These are phyloP conservation scores for Anguilla japonica DNA, from an alignment of 2,113 vertebrate species.

Conservation along the genomic window DNA sequence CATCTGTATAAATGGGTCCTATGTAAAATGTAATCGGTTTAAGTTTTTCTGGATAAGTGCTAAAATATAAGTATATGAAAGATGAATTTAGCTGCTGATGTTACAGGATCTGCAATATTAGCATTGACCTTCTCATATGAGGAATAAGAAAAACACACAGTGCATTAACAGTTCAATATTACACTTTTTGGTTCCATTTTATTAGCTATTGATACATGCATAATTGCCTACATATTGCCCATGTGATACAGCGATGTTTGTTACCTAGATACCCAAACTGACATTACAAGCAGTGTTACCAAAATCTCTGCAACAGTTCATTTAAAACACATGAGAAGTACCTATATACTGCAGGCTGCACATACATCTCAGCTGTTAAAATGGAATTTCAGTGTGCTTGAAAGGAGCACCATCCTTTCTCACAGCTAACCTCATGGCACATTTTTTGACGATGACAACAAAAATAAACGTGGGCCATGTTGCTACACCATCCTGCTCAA, in stretches of 20 bases:
- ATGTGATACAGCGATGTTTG: slow-evolving; percentile 59
- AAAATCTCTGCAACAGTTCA: slow-evolving; percentile 42
- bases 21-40: no score
- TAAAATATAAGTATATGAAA: neutral
- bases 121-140: neutral
- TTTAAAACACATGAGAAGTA: slow-evolving; percentile 43
- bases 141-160: neutral
- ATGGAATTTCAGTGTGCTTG: slow-evolving; percentile 16
- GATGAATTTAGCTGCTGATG: neutral
- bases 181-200: slow-evolving; percentile 54
- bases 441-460: neutral
- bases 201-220: slow-evolving; percentile 72
- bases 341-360: slow-evolving; percentile 42
- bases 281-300: slow-evolving; percentile 50
- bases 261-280: slow-evolving; percentile 53
- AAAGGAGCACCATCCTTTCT: slow-evolving; percentile 28
- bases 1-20: no score
- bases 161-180: neutral
- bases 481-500: neutral
- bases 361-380: slow-evolving; percentile 26
- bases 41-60: no score
- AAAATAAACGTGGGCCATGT: neutral
- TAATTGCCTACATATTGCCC: slow-evolving; percentile 64
- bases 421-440: slow-evolving; percentile 16
- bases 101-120: neutral